These are phyloP conservation scores for Siniperca knerii DNA, from an alignment of 2,113 vertebrate genomes.

Conservation along the genomic window DNA sequence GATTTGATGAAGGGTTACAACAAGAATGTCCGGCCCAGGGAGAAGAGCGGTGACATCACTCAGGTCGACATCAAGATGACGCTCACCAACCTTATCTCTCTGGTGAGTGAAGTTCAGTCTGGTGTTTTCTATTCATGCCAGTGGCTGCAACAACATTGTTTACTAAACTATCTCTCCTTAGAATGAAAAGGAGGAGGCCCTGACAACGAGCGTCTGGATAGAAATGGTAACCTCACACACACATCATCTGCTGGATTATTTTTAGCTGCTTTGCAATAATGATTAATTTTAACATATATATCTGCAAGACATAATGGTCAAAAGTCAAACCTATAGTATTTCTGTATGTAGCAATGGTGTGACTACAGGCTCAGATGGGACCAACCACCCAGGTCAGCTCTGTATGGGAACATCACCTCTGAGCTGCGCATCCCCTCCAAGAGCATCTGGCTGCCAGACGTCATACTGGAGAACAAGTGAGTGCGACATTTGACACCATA, in stretches of 20 bases:
- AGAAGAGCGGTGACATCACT: conserved; percentile 83
- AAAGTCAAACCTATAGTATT: conserved; percentile 3
- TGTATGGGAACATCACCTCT: conserved; percentile 87
- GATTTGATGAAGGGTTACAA: conserved; percentile 92
- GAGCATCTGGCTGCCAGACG: conserved; percentile 93
- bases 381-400: conserved; percentile 66
- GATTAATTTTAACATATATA: neutral
- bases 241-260: neutral
- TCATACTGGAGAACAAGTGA: conserved; percentile 96
- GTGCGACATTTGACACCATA: conserved; percentile 27
- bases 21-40: conserved; percentile 86
- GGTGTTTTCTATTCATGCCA: conserved; percentile 52
- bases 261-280: neutral
- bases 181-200: conserved; percentile 94
- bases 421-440: conserved; percentile 89
- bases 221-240: conserved; percentile 89
- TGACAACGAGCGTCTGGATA: conserved; percentile 96
- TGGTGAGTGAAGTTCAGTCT: conserved; percentile 83
- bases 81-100: conserved; percentile 96
- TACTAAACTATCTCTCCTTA: conserved; percentile 65
- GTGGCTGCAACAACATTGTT: neutral
- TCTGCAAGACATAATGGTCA: neutral
- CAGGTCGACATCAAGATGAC: conserved; percentile 93
- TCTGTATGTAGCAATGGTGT: conserved; percentile 88
- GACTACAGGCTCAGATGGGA: conserved; percentile 94